Conservation (phyloP, 92 coral and sea anemone species). For the Scolanthus callimorphus region DNA sequence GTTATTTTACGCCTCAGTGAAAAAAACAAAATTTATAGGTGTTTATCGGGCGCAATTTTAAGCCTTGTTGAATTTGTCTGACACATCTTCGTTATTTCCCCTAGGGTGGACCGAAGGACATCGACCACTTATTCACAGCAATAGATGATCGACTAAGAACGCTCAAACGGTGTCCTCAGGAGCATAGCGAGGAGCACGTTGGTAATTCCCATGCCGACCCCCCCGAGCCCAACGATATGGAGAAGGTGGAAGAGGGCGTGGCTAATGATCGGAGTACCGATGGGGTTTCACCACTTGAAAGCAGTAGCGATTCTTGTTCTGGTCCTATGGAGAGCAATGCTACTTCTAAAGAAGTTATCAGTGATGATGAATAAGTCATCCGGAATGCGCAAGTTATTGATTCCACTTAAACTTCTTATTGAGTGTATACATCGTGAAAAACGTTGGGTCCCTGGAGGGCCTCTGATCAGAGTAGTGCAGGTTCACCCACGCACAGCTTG, state of each 20-base stretch:
- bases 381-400: too few species aligned
- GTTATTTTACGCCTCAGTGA: not conserved
- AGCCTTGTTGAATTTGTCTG: not conserved
- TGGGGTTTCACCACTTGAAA: slow-evolving; percentile 36
- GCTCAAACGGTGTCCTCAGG: slow-evolving; percentile 64
- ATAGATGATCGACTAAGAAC: slow-evolving; percentile 94
- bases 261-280: slow-evolving; percentile 8
- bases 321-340: slow-evolving; percentile 23
- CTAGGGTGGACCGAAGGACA: slow-evolving; percentile 93
- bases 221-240: slow-evolving; percentile 40
- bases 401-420: too few species aligned
- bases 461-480: too few species aligned
- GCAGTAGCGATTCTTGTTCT: slow-evolving; percentile 58
- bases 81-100: not conserved
- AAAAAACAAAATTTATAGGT: not conserved
- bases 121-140: slow-evolving; percentile 87
- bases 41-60: too few species aligned
- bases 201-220: slow-evolving; percentile 35
- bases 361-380: slow-evolving; percentile 55
- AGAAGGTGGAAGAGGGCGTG: slow-evolving; percentile 37
- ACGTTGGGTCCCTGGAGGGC: too few species aligned
- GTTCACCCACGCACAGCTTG: too few species aligned
- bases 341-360: slow-evolving; percentile 20
- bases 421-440: too few species aligned
- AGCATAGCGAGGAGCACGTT: slow-evolving; percentile 15